Conservation (phyloP, 1,140 invertebrate genomes). For the Panagrolaimus sp. region DNA sequence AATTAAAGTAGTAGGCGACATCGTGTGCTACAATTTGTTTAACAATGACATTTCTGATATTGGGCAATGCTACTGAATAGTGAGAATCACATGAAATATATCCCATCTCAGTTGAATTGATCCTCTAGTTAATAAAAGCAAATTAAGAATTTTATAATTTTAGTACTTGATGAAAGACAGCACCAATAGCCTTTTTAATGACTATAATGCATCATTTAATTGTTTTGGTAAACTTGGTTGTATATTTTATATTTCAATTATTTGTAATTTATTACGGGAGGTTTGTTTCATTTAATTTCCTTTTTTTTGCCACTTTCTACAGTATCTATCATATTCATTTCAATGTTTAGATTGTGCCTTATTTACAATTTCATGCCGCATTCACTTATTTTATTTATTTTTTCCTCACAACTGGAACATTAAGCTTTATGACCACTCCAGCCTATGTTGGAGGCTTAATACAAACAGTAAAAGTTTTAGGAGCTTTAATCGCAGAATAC, state of each 20-base stretch:
- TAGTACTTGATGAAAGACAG: background rate
- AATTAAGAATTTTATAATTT: background rate
- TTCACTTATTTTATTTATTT: background rate
- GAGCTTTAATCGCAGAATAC: background rate
- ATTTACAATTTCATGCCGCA: background rate
- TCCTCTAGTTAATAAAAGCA: too few species aligned
- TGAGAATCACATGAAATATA: too few species aligned
- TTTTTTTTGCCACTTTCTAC: background rate
- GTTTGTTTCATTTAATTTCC: background rate
- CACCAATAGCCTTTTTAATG: constrained; percentile 3
- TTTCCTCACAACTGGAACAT: background rate
- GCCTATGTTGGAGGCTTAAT: background rate
- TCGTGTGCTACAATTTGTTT: too few species aligned
- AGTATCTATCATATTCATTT: background rate
- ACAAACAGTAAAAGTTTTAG: background rate
- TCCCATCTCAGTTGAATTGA: too few species aligned
- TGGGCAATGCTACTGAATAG: too few species aligned
- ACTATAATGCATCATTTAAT: background rate
- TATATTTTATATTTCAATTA: background rate
- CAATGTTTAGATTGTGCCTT: constrained; percentile 3
- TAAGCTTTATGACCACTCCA: background rate
- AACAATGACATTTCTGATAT: too few species aligned
- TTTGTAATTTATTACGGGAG: background rate
- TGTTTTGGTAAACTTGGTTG: background rate
- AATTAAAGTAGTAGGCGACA: too few species aligned